Evolutionary conservation across 2,888 invertebrate genomes (phyloP), one percentile per base, ranked within the genome.

Genomic region (Endomychus coccineus): DNA sequence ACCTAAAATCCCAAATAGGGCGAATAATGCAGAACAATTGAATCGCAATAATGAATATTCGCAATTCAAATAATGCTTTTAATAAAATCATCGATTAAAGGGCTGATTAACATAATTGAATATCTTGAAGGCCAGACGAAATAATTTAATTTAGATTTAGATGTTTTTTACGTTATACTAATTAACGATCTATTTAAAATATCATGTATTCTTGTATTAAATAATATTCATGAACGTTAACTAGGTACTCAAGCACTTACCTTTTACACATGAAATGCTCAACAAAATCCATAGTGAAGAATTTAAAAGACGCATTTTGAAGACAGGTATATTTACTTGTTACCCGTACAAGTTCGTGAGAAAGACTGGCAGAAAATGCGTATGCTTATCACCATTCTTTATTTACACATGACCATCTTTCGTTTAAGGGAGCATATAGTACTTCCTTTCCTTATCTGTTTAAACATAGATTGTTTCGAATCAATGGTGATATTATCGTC

Each of bases 1-100:
- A 24, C 55, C 62, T 62, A 42, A 40, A 54, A n/a, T n/a, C n/a
- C n/a, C n/a, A n/a, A n/a, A n/a, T n/a, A 49, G 10, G 6, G n/a
- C 6, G n/a, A 14, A 34, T n/a, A 27, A 27, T 25, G n/a, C n/a
- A n/a, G n/a, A n/a, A n/a, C n/a, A n/a, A n/a, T n/a, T n/a, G n/a
- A n/a, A n/a, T n/a, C n/a, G n/a, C n/a, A n/a, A n/a, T n/a, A n/a
- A n/a, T n/a, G n/a, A n/a, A n/a, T n/a, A n/a, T n/a, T n/a, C n/a
- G n/a, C n/a, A n/a, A n/a, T n/a, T n/a, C n/a, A n/a, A n/a, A n/a
- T n/a, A n/a, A n/a, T n/a, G n/a, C n/a, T n/a, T n/a, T n/a, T n/a
- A n/a, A n/a, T n/a, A n/a, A n/a, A n/a, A n/a, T n/a, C n/a, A n/a
- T n/a, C n/a, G n/a, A n/a, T n/a, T n/a, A n/a, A n/a, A n/a, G n/a